A percentile compares a stretch with the other conserved stretches of the same genome.
These are phyloP conservation scores for Folsomia candida DNA, from an alignment of 2,888 invertebrate genomes.

Conservation along the genomic window DNA sequence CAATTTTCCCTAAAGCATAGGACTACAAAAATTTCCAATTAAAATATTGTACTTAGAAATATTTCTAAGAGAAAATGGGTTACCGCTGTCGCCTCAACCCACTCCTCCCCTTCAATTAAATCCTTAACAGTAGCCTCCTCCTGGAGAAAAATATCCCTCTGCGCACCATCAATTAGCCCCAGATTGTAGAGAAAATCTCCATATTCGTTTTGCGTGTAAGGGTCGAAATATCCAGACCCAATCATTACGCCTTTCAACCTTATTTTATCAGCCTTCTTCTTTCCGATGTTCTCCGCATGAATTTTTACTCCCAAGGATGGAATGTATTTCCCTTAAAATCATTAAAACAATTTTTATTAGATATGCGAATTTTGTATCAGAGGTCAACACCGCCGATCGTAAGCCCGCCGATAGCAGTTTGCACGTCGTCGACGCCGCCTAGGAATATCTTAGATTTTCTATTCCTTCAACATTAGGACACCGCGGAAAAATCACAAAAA, in stretches of 20 bases:
- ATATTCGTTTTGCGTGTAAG: constrained; percentile 71
- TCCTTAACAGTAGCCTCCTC: constrained; percentile 52
- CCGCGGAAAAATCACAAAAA: no score
- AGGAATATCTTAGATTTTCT: no score
- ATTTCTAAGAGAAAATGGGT: no score
- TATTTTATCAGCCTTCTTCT: constrained; percentile 33
- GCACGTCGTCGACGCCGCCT: no score
- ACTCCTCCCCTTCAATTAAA: constrained; percentile 41
- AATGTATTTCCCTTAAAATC: constrained; percentile 57
- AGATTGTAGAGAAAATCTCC: constrained; percentile 76
- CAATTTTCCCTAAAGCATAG: no score
- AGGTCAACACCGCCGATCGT: no score
- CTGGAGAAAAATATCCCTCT: constrained; percentile 62
- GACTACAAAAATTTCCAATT: no score
- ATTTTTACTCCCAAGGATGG: constrained; percentile 54
- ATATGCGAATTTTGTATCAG: no score
- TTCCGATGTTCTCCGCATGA: constrained; percentile 48
- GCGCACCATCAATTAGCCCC: constrained; percentile 68
- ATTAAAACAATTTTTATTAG: no score
- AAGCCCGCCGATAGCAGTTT: no score
- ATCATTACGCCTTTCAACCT: constrained; percentile 54
- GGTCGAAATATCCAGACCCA: constrained; percentile 78
- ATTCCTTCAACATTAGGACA: no score
- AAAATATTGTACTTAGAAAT: no score
- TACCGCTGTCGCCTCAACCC: constrained; percentile 45